phyloP scores from a whole-genome alignment of 1,140 invertebrate genomes.

The Eupristina koningsbergeri region DNA sequence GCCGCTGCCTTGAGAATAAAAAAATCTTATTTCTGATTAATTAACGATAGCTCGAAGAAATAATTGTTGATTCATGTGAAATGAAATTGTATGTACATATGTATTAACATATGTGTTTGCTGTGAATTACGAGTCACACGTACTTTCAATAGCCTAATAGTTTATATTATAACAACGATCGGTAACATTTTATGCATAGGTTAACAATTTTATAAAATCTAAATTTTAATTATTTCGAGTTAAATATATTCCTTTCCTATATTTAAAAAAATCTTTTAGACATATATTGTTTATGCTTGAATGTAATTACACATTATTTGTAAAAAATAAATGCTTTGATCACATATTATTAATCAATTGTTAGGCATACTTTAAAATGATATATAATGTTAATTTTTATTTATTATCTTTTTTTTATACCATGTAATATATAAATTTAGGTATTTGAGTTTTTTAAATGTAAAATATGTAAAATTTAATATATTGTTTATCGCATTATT shows the following conservation, averaged over 20 bases:
- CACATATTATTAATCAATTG: no score
- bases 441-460: no score
- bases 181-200: not conserved
- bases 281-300: no score
- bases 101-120: not conserved
- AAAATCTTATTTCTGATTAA: not conserved
- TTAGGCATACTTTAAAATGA: no score
- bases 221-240: not conserved
- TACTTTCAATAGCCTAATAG: not conserved
- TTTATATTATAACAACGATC: not conserved
- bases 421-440: no score
- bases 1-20: not conserved
- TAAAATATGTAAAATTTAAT: no score
- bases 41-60: not conserved
- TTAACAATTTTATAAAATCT: not conserved
- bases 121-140: no score
- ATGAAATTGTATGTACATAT: not conserved
- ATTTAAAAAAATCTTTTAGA: not conserved
- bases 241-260: not conserved
- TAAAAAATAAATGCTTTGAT: no score
- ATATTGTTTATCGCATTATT: no score
- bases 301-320: no score
- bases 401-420: no score
- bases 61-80: not conserved
- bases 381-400: no score